These are phyloP conservation scores for Perognathus longimembris DNA, from an alignment of 2,113 vertebrate genomes.

Conservation along the genomic window DNA sequence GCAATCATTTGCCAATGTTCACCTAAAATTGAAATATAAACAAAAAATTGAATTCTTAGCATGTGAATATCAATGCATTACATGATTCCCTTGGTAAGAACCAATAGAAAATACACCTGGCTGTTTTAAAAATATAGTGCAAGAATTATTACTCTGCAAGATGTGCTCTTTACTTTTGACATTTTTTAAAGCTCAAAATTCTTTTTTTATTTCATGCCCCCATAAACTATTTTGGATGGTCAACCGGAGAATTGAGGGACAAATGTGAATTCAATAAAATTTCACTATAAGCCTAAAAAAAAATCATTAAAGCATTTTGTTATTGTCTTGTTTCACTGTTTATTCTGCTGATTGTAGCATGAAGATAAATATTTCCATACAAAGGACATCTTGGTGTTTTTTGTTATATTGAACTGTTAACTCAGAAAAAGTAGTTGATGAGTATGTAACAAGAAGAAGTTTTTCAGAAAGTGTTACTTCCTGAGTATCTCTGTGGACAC, in stretches of 20 bases:
- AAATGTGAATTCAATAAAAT: neutral
- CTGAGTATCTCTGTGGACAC: neutral
- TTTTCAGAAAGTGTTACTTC: neutral
- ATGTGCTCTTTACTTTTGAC: neutral
- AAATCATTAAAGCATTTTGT: neutral
- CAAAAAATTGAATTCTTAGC: neutral
- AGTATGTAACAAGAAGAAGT: neutral
- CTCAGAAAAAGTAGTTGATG: neutral
- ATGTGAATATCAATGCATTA: neutral
- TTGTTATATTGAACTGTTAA: neutral
- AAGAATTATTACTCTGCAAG: neutral
- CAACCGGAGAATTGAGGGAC: neutral
- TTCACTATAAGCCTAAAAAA: neutral
- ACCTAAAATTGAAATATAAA: neutral
- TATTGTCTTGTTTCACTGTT: neutral
- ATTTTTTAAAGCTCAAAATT: neutral
- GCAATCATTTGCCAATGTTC: neutral
- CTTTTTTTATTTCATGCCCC: neutral
- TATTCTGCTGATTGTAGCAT: neutral
- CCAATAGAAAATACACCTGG: neutral
- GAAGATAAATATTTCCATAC: conserved; percentile 17
- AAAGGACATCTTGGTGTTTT: neutral
- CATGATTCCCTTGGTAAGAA: neutral
- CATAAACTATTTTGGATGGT: neutral
- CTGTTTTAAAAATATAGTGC: neutral